Evolutionary conservation across 2,797 vertebrate species (phyloP), one percentile per base, ranked within the genome.

Genomic region (Sebastiscus tertius): DNA sequence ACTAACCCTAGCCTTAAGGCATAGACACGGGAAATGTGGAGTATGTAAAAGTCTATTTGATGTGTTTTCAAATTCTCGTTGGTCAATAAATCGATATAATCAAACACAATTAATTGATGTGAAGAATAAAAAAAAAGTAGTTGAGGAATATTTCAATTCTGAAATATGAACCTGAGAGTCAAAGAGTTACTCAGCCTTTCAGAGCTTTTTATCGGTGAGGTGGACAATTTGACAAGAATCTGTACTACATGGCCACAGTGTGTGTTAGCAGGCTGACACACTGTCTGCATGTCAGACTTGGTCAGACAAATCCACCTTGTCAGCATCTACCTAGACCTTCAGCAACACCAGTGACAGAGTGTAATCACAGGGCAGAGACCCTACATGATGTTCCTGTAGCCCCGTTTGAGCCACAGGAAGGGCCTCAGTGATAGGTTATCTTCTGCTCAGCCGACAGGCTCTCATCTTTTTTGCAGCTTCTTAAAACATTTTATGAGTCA

Each of bases 281-380:
- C 58, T 80, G 80, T 83, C 83, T 63, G 55, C 52, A 81, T 80
- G 78, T 88, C 82, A 85, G 55, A 68, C 60, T 61, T 61, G 62
- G 56, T 77, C 76, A 61, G 65, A 85, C 60, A 80, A 85, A 80
- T 89, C 83, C 26, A 80, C 73, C 78, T 72, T 82, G 80, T 85
- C 83, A 89, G 79, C 75, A 56, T 81, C 83, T 52, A 36, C 71
- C 34, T 66, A 79, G 76, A 80, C 72, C 71, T 75, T 69, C 59
- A 78, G 75, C 68, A 74, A 39, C 87, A 74, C 67, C 84, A 16
- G 60, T 84, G 86, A 83, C 61, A 72, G 74, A 79, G 49, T 0
- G 11, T 86, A 81, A 86, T 87, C 80, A 80, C 86, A 84, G 85
- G 74, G 52, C 73, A 74, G 60, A 79, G 60, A 79, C 24, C 79